Percentiles rank a stretch among this genome's conserved stretches.
phyloP scores from a whole-genome alignment of 2,797 vertebrate genomes.

The Rousettus madagascariensis region DNA sequence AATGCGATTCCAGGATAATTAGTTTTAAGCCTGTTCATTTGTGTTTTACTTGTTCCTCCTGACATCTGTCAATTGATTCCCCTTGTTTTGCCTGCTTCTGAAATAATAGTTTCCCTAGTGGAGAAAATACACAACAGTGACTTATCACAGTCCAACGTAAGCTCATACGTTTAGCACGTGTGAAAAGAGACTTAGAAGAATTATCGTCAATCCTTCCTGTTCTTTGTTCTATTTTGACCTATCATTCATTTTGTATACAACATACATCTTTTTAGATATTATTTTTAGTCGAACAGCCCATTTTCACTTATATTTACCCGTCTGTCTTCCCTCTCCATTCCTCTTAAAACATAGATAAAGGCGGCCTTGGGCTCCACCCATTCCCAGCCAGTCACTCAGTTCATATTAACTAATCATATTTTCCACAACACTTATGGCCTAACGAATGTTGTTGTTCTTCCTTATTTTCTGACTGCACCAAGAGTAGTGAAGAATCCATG shows the following conservation, averaged over 20 bases:
- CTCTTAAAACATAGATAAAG: background rate
- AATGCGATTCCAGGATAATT: background rate
- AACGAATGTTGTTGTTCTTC: background rate
- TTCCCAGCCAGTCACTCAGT: background rate
- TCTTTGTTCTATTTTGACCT: background rate
- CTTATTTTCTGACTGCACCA: background rate
- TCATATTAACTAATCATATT: background rate
- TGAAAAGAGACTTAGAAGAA: background rate
- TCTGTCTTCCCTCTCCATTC: background rate
- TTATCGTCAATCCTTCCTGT: background rate
- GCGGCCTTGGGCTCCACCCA: background rate
- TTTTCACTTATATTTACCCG: background rate
- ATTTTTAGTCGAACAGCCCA: background rate
- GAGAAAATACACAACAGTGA: background rate
- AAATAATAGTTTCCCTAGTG: background rate
- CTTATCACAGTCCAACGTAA: background rate
- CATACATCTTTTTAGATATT: background rate
- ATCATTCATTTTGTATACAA: background rate
- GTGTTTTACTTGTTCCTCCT: background rate
- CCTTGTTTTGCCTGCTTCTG: background rate
- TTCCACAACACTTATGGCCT: background rate
- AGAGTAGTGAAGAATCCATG: background rate
- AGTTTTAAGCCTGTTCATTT: background rate
- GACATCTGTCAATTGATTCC: background rate
- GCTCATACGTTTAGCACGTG: background rate